Conservation (phyloP, 2,113 vertebrate species). For the Lophura nycthemera region DNA sequence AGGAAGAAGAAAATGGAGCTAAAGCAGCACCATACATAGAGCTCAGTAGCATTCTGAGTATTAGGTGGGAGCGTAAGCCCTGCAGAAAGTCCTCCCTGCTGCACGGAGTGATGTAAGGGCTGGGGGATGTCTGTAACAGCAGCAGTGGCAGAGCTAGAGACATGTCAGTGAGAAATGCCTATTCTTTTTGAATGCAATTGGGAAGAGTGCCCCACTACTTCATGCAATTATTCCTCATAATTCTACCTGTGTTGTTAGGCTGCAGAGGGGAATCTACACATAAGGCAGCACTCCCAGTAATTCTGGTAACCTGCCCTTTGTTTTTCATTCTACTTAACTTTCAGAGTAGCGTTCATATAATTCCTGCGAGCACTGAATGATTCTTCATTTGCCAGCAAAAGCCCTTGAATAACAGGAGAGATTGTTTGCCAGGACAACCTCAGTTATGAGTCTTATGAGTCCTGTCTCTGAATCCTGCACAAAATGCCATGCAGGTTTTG, state of each 20-base stretch:
- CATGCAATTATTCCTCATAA: neutral
- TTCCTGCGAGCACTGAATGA: neutral
- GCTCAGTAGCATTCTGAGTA: neutral
- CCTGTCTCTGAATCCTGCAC: neutral
- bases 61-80: neutral
- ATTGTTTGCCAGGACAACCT: neutral
- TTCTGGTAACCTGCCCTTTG: neutral
- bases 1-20: neutral
- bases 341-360: neutral
- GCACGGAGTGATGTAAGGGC: neutral
- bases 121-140: neutral
- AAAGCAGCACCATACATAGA: conserved; percentile 1
- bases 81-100: neutral
- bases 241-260: neutral
- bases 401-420: neutral
- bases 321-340: neutral
- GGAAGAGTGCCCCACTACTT: neutral
- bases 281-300: neutral
- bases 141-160: neutral
- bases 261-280: neutral
- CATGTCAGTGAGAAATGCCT: neutral
- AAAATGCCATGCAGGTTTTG: neutral
- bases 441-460: neutral
- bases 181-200: neutral
- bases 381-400: neutral